A percentile compares a stretch with the other conserved stretches of the same genome.
These are phyloP conservation scores for Fukomys damarensis DNA, from an alignment of 2,113 vertebrate genomes.

Conservation along the genomic window DNA sequence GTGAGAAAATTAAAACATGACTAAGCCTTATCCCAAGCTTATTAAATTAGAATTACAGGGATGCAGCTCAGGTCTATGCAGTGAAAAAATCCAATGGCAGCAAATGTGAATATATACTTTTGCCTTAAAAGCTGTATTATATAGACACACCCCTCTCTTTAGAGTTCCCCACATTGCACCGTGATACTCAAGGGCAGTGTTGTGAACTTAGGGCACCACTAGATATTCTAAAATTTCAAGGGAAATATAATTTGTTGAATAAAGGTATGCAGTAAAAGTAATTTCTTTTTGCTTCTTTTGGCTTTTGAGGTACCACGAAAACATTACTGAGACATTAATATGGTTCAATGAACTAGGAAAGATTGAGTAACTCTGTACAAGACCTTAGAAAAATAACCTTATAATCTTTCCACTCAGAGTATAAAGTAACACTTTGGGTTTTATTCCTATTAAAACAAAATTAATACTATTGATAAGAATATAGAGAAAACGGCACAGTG, in stretches of 20 bases:
- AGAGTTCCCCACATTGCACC: background rate
- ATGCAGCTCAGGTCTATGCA: background rate
- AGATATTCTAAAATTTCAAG: conserved; percentile 10
- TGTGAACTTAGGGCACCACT: background rate
- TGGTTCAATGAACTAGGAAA: background rate
- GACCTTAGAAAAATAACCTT: background rate
- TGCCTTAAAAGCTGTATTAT: background rate
- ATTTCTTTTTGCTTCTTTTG: background rate
- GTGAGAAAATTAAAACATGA: background rate
- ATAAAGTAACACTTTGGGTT: background rate
- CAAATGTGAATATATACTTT: background rate
- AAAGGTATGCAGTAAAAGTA: conserved; percentile 8
- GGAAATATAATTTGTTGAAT: background rate
- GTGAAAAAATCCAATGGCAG: background rate
- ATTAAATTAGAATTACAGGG: background rate
- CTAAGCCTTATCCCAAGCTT: background rate
- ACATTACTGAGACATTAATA: background rate
- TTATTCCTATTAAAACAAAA: background rate
- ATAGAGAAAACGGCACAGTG: background rate
- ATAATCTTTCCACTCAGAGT: background rate
- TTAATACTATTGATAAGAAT: background rate
- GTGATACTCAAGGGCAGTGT: background rate
- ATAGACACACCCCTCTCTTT: background rate
- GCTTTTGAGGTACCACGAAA: background rate
- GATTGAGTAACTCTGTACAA: background rate